A percentile compares a stretch with the other conserved stretches of the same genome.
Evolutionary conservation across 2,888 invertebrate genomes (phyloP).

Genomic region (Amorpha juglandis): DNA sequence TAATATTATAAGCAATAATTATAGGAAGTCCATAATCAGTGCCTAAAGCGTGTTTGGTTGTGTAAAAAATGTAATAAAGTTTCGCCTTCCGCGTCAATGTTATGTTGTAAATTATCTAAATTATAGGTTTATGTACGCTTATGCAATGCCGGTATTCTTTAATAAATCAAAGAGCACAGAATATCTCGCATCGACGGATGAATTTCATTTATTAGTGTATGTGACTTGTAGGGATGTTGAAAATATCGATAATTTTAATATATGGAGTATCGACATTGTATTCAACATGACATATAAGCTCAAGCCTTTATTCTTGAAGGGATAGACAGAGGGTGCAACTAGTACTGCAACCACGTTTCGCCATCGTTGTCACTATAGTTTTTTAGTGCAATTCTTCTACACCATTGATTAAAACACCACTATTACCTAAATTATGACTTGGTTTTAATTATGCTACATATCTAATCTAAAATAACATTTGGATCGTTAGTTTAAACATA

Average conservation of each 20-base stretch:
- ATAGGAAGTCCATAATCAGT: constrained; percentile 21
- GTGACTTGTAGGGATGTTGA: background rate
- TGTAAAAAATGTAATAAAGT: constrained; percentile 24
- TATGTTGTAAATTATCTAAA: constrained; percentile 20
- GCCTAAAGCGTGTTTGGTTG: constrained; percentile 17
- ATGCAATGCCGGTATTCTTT: constrained; percentile 6
- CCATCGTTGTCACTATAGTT: no score
- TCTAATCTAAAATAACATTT: no score
- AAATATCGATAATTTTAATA: background rate
- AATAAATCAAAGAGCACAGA: background rate
- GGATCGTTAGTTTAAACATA: no score
- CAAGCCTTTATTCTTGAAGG: no score
- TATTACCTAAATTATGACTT: no score
- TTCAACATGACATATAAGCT: no score
- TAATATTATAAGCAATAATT: constrained; percentile 5
- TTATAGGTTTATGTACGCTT: constrained; percentile 24
- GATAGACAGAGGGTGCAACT: no score
- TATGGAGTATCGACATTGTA: no score
- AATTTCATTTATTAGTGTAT: background rate
- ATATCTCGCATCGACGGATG: background rate
- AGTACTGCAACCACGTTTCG: no score
- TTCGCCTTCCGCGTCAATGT: constrained; percentile 24
- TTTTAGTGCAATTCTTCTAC: no score
- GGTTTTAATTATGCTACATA: no score
- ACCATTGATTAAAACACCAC: no score